A percentile compares a stretch with the other conserved stretches of the same genome.
Conservation (phyloP, 2,888 invertebrate genomes). For the Dolomedes plantarius region DNA sequence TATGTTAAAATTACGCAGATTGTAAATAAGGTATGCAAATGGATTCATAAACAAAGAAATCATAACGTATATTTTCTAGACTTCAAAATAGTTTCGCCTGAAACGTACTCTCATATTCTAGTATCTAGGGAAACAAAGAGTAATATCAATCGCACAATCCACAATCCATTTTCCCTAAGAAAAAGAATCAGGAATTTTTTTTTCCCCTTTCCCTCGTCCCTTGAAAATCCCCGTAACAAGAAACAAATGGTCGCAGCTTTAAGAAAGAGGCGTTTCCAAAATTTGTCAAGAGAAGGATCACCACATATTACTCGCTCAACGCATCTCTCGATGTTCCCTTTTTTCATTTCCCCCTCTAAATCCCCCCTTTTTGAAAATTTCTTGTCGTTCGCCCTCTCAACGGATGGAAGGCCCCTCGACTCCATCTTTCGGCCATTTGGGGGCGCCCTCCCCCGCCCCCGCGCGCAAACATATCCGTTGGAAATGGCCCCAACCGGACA, state of each 20-base stretch:
- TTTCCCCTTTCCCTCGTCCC: conserved; percentile 4
- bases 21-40: no score
- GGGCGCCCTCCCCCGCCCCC: neutral
- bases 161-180: neutral
- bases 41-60: no score
- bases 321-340: conserved; percentile 42
- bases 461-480: neutral
- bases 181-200: neutral
- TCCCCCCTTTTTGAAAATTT: conserved; percentile 20
- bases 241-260: conserved; percentile 71
- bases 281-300: conserved; percentile 71
- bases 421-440: conserved; percentile 62
- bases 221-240: conserved; percentile 68
- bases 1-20: no score
- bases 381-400: conserved; percentile 45
- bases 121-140: neutral
- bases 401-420: conserved; percentile 29
- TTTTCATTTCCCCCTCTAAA: neutral
- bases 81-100: no score
- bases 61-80: no score
- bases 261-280: conserved; percentile 60
- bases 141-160: neutral
- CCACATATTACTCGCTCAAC: conserved; percentile 70
- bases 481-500: conserved; percentile 66
- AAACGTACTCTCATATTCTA: no score